Percentiles rank a stretch among this genome's conserved stretches.
These are phyloP conservation scores for Parnassius smintheus DNA, from an alignment of 2,888 invertebrate genomes.

Conservation along the genomic window DNA sequence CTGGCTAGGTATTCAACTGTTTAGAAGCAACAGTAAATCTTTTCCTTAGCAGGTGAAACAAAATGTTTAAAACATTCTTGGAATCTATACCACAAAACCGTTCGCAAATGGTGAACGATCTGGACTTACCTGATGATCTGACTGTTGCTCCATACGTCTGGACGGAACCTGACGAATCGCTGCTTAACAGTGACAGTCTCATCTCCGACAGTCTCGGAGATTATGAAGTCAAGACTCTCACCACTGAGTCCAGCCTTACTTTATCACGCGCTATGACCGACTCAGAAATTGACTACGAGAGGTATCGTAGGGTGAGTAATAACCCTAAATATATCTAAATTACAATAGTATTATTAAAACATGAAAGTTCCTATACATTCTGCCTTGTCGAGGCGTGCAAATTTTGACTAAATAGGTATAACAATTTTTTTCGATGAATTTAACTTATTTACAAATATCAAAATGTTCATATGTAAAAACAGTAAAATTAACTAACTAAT, in stretches of 20 bases:
- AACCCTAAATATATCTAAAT: too few species aligned
- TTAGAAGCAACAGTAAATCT: too few species aligned
- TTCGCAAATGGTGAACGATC: constrained; percentile 56
- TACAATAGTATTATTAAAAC: too few species aligned
- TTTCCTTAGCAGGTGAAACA: background rate
- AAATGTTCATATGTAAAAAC: too few species aligned
- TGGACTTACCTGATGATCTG: constrained; percentile 60
- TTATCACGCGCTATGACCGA: constrained; percentile 70
- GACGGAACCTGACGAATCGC: constrained; percentile 47
- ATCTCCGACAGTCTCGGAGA: constrained; percentile 44
- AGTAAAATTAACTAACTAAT: too few species aligned
- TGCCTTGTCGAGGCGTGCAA: too few species aligned
- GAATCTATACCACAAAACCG: constrained; percentile 61
- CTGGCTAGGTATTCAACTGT: too few species aligned
- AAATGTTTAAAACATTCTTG: constrained; percentile 56
- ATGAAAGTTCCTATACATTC: too few species aligned
- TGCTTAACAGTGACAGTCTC: constrained; percentile 46
- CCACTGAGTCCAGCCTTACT: constrained; percentile 59
- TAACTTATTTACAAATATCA: too few species aligned
- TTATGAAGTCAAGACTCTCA: constrained; percentile 41
- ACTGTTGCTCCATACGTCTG: constrained; percentile 53
- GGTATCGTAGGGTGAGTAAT: constrained; percentile 54
- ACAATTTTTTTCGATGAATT: too few species aligned
- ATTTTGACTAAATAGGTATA: too few species aligned
- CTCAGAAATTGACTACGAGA: constrained; percentile 66